Percentiles rank a stretch among this genome's conserved stretches.
These are phyloP conservation scores for Trachelus stipa DNA, from an alignment of 2,888 invertebrate genomes.

Conservation along the genomic window DNA sequence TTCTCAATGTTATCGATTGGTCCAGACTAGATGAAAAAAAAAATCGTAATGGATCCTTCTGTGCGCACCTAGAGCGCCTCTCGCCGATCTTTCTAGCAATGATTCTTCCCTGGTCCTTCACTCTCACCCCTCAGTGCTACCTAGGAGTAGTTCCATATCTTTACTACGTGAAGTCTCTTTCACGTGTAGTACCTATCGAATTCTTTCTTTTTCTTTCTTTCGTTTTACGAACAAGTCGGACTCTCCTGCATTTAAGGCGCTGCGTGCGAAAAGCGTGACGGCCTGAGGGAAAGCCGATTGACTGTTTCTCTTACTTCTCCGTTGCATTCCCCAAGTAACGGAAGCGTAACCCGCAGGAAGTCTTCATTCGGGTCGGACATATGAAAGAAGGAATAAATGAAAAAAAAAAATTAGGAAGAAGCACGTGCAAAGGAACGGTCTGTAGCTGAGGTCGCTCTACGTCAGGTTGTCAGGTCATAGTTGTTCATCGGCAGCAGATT, in stretches of 20 bases:
- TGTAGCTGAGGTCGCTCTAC: slow-evolving; percentile 12
- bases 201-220: not conserved
- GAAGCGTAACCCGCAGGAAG: not conserved
- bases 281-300: slow-evolving; percentile 57
- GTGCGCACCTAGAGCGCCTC: slow-evolving; percentile 2
- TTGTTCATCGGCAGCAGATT: slow-evolving; percentile 51
- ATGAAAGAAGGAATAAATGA: not conserved
- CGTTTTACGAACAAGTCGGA: not conserved
- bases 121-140: not conserved
- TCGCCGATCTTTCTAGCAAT: not conserved
- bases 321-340: not conserved
- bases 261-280: slow-evolving; percentile 63
- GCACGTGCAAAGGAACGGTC: slow-evolving; percentile 11
- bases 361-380: not conserved
- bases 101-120: not conserved
- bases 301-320: not conserved
- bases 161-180: not conserved
- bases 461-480: slow-evolving; percentile 9
- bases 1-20: slow-evolving; percentile 51
- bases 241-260: slow-evolving; percentile 1
- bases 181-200: not conserved
- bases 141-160: not conserved
- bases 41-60: slow-evolving; percentile 23
- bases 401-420: not conserved
- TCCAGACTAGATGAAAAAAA: slow-evolving; percentile 10